phyloP scores from a whole-genome alignment of 2,888 invertebrate genomes.

The Acleris sparsana region DNA sequence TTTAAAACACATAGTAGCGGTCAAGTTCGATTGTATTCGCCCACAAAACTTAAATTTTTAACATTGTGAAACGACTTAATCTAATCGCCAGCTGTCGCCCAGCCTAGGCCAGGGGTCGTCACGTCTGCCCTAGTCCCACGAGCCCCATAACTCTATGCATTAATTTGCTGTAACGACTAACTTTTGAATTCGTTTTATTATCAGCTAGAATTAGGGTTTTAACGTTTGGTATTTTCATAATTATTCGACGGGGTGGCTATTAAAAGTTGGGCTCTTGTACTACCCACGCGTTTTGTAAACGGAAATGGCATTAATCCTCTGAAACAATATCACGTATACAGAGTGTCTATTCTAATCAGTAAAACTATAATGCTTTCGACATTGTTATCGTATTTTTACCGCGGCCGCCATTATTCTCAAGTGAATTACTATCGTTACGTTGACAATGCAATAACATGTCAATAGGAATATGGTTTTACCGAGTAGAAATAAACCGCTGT shows the following conservation, averaged over 20 bases:
- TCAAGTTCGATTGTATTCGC: not conserved
- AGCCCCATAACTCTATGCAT: constrained; percentile 35
- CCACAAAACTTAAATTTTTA: not conserved
- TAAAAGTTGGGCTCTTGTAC: constrained; percentile 20
- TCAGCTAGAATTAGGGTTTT: constrained; percentile 36
- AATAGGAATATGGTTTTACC: too few relatives aligned
- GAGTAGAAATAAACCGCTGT: too few relatives aligned
- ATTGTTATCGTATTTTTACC: too few relatives aligned
- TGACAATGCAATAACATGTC: too few relatives aligned
- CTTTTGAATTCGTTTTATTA: constrained; percentile 36
- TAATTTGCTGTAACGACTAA: constrained; percentile 36
- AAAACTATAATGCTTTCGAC: too few relatives aligned
- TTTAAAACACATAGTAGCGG: not conserved
- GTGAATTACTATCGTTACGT: too few relatives aligned
- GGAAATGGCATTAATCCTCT: not conserved
- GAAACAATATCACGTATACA: too few relatives aligned
- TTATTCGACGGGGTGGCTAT: constrained; percentile 27
- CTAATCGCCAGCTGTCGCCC: not conserved
- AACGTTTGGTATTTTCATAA: constrained; percentile 36
- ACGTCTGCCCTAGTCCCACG: constrained; percentile 29
- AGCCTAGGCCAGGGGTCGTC: constrained; percentile 25
- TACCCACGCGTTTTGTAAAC: not conserved
- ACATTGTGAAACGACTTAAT: not conserved
- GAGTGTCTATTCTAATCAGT: too few relatives aligned
- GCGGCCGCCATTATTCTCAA: too few relatives aligned